Conservation (phyloP, 2,797 vertebrate genomes). For the Halcyon smyrnensis region DNA sequence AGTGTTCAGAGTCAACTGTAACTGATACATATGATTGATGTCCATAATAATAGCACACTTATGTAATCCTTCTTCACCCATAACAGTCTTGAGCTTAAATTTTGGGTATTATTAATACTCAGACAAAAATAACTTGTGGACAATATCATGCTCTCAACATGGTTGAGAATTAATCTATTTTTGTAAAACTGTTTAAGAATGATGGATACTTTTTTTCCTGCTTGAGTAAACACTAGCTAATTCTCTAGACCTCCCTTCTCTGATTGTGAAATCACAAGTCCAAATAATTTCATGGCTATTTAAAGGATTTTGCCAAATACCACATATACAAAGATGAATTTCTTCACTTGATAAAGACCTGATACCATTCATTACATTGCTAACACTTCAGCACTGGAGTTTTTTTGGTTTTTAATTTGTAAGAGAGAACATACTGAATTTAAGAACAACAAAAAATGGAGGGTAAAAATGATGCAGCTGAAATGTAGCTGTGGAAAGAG, state of each 20-base stretch:
- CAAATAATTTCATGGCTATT: slow-evolving; percentile 15
- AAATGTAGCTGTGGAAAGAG: slow-evolving; percentile 6
- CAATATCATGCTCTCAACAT: slow-evolving; percentile 12
- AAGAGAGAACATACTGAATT: not conserved
- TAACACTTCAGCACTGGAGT: not conserved
- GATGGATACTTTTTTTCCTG: slow-evolving; percentile 7
- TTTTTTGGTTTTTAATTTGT: not conserved
- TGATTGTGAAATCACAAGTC: not conserved
- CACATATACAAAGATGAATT: not conserved
- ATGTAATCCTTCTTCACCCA: slow-evolving; percentile 15
- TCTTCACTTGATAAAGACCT: slow-evolving; percentile 18
- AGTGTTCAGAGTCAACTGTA: not conserved
- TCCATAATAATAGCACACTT: slow-evolving; percentile 29
- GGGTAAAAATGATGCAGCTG: not conserved
- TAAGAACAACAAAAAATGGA: not conserved
- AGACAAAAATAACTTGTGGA: slow-evolving; percentile 54
- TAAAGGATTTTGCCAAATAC: not conserved
- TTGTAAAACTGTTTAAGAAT: slow-evolving; percentile 36
- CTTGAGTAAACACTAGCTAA: slow-evolving; percentile 13
- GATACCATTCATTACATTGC: not conserved
- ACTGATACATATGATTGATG: slow-evolving; percentile 20
- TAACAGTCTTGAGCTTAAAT: slow-evolving; percentile 1
- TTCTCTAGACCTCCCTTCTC: not conserved
- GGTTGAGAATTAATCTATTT: slow-evolving; percentile 25
- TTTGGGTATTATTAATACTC: not conserved